Percentiles rank a stretch among this genome's conserved stretches.
phyloP scores from a whole-genome alignment of 2,797 vertebrate species.

The Silurus lanzhouensis region DNA sequence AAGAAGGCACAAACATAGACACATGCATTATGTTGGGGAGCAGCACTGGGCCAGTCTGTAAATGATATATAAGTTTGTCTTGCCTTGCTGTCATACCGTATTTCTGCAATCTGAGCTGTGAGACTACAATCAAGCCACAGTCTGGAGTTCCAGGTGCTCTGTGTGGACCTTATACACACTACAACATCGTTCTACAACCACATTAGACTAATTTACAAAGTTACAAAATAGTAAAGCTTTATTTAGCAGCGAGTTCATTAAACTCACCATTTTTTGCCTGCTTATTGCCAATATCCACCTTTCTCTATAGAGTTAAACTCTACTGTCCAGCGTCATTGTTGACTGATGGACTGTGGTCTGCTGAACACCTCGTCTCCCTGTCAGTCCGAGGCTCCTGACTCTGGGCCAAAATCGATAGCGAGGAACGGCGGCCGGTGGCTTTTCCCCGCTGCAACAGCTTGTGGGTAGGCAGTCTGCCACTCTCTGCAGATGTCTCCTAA shows the following conservation, averaged over 20 bases:
- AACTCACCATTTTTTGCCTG: slow-evolving; percentile 35
- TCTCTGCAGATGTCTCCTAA: slow-evolving; percentile 52
- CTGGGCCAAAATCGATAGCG: slow-evolving; percentile 46
- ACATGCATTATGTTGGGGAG: slow-evolving; percentile 40
- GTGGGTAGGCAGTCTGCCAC: slow-evolving; percentile 46
- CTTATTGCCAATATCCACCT: slow-evolving; percentile 9
- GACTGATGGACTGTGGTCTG: slow-evolving; percentile 52
- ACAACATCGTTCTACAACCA: background rate
- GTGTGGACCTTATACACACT: background rate
- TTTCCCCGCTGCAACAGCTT: slow-evolving; percentile 43
- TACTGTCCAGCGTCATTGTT: slow-evolving; percentile 26
- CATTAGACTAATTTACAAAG: background rate
- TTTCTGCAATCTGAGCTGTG: background rate
- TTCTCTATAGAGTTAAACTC: background rate
- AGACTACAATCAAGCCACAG: background rate
- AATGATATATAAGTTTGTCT: slow-evolving; percentile 44
- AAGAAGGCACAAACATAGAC: slow-evolving; percentile 26
- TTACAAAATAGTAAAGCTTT: background rate
- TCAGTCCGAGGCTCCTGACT: slow-evolving; percentile 49
- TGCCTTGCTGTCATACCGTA: slow-evolving; percentile 8
- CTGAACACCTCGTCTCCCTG: slow-evolving; percentile 48
- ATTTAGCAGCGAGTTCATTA: background rate
- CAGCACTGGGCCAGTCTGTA: slow-evolving; percentile 19
- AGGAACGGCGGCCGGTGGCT: slow-evolving; percentile 28
- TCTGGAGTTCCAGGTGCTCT: background rate